These are phyloP conservation scores for Drosophila silvestris DNA, from an alignment of 2,888 invertebrate species.

Conservation along the genomic window DNA sequence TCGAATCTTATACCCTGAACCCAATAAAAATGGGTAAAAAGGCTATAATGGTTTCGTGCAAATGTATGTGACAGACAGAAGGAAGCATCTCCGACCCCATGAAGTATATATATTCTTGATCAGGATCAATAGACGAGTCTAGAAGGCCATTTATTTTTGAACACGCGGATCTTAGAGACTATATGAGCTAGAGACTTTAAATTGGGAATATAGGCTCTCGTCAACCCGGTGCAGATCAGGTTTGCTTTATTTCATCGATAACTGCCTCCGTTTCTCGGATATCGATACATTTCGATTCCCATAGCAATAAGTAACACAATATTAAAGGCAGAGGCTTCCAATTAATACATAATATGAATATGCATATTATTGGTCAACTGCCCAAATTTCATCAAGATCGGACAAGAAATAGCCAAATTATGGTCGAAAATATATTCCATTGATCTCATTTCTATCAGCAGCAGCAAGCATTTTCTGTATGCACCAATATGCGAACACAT, in stretches of 20 bases:
- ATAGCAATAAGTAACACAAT: no score
- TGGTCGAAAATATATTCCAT: not conserved
- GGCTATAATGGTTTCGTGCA: not conserved
- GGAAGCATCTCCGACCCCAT: not conserved
- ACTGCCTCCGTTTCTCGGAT: no score
- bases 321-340: not conserved
- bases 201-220: not conserved
- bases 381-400: not conserved
- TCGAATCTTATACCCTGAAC: not conserved
- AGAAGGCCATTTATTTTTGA: not conserved
- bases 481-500: not conserved
- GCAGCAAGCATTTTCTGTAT: not conserved
- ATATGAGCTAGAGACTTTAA: not conserved
- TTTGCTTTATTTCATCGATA: no score
- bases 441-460: not conserved
- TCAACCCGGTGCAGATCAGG: no score
- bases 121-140: not conserved
- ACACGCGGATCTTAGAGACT: not conserved
- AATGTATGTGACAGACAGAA: not conserved
- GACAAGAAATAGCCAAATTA: not conserved
- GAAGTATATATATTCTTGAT: not conserved
- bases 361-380: no score
- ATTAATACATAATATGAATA: not conserved
- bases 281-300: no score
- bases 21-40: not conserved